These are phyloP conservation scores for Peromyscus melanophrys DNA, from an alignment of 2,797 vertebrate genomes.

Conservation along the genomic window DNA sequence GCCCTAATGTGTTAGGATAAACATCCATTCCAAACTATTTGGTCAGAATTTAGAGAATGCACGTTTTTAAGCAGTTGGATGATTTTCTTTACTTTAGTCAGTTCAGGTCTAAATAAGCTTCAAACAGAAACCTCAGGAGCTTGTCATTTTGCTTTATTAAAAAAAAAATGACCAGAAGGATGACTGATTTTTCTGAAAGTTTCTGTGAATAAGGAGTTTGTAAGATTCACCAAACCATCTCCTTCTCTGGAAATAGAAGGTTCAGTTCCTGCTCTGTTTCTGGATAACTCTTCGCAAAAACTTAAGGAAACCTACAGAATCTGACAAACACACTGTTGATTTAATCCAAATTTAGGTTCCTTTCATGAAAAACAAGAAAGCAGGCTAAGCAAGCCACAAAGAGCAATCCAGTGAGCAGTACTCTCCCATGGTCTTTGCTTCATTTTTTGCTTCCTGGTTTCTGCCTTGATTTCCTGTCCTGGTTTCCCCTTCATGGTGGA, in stretches of 20 bases:
- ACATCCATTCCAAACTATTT: slow-evolving; percentile 69
- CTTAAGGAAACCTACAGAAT: background rate
- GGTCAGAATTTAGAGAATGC: slow-evolving; percentile 78
- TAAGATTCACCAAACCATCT: background rate
- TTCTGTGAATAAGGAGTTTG: background rate
- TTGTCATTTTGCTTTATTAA: background rate
- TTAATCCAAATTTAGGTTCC: slow-evolving; percentile 9
- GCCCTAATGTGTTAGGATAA: slow-evolving; percentile 77
- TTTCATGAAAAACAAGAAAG: background rate
- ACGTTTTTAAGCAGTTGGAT: slow-evolving; percentile 64
- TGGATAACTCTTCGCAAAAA: background rate
- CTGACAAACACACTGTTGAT: background rate
- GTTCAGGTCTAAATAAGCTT: slow-evolving; percentile 69
- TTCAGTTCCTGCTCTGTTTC: background rate
- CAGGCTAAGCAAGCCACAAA: background rate
- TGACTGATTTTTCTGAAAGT: background rate
- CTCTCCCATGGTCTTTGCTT: background rate
- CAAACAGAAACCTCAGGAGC: slow-evolving; percentile 39
- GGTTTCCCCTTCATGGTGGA: background rate
- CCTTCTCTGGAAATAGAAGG: background rate
- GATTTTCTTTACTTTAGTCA: slow-evolving; percentile 75
- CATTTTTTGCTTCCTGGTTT: no score
- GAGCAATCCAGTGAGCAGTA: background rate
- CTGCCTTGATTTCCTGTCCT: background rate
- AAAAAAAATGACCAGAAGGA: background rate